Base-by-base conservation (phyloP, 2,888 invertebrate species). In the Coecobrya sp. region DNA sequence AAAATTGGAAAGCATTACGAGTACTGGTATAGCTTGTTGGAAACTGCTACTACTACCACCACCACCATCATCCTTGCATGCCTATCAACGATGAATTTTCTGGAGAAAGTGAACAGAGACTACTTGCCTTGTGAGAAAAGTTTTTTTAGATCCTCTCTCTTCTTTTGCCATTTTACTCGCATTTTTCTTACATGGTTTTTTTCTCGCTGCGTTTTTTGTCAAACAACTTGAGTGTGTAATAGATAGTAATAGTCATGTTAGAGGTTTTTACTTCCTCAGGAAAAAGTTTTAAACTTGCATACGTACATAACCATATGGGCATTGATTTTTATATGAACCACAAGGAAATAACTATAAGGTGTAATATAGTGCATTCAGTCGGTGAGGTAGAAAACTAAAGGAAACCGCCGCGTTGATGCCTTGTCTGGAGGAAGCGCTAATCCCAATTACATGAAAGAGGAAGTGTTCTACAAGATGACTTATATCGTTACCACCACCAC, bases 371-470 rank as follows among this genome's bases (percentile, higher is more conserved):
- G 30, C 10, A 30, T 5, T 22, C 1, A 76, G 45, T 19, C 11
- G 45, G 45, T 8, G 45, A 22, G 11, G 45, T 22, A 30, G 45
- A 45, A 79, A 52, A 25, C 49, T 70, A 70, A 52, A 76, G 49
- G 8, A 16, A 70, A 73, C 73, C 73, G 7, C 7, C 55, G 49
- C 49, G 25, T 86, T 70, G 27, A 30, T 68, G 30, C 5, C 65
- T 49, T 79, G 42, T 59, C n/a, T 79, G 65, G 88, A 87, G 79
- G 27, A 62, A 81, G 68, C 81, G 76, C 81, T 81, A 81, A 88
- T 65, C 88, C 88, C 88, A 88, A 88, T 88, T 88, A 88, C 81
- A 79, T 68, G 88, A 88, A 68, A 88, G 36, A 16, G 88, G 88
- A 65, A 88, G 62, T 27, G 16, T 79, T 36, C 52, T 52, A 52